Percentiles rank a stretch among this genome's conserved stretches.
phyloP scores from a whole-genome alignment of 2,113 vertebrate genomes.

The Scytalopus superciliaris region DNA sequence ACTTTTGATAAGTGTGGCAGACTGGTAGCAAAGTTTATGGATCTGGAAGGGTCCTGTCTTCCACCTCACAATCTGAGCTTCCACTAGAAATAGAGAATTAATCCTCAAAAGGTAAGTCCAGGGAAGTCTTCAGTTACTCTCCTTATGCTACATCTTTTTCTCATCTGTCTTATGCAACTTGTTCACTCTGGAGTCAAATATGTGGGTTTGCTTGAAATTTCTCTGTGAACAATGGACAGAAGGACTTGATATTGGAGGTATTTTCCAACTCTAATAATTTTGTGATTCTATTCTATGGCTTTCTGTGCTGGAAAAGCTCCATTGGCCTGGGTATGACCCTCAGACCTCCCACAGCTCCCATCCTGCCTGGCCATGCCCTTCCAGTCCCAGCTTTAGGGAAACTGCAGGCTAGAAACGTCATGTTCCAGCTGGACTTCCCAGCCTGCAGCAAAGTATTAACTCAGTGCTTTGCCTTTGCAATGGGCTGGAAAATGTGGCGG shows the following conservation, averaged over 20 bases:
- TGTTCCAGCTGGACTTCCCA: background rate
- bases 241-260: background rate
- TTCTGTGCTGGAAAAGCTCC: background rate
- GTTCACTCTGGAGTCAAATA: background rate
- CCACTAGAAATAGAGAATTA: background rate
- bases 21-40: background rate
- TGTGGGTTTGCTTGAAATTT: background rate
- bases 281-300: background rate
- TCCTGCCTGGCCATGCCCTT: background rate
- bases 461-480: background rate
- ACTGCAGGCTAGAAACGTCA: background rate
- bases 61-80: background rate
- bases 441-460: background rate
- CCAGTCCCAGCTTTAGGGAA: background rate
- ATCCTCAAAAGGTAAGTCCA: background rate
- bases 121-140: background rate
- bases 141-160: background rate
- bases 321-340: background rate
- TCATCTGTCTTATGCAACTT: background rate
- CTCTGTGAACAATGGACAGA: background rate
- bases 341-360: background rate
- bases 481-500: background rate
- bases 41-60: background rate
- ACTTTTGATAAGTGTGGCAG: background rate
- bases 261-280: background rate